Conservation (phyloP, 2,797 vertebrate genomes). For the Gambusia yucatana region DNA sequence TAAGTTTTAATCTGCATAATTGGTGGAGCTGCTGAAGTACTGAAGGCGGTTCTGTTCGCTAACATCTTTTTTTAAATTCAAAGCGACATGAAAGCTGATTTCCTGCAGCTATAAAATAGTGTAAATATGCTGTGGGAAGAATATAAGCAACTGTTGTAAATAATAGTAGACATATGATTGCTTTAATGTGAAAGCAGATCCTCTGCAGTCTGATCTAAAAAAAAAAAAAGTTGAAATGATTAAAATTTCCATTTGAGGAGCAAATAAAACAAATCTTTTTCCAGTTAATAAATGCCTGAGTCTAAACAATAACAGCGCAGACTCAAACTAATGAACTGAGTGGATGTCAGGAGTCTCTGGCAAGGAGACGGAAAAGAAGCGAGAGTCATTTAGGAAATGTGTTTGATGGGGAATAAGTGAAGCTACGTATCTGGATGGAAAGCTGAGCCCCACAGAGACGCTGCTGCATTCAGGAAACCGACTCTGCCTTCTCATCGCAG, state of each 20-base stretch:
- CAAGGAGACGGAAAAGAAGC: not conserved
- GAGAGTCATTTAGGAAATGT: constrained; percentile 5
- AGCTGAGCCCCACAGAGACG: constrained; percentile 15
- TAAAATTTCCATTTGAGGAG: constrained; percentile 1
- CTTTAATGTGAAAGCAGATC: constrained; percentile 2
- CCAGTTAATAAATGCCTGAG: not conserved
- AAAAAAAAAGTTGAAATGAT: not conserved
- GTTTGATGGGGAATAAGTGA: constrained; percentile 5
- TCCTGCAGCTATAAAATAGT: constrained; percentile 4
- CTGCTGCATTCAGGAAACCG: constrained; percentile 38
- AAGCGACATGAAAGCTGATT: not conserved
- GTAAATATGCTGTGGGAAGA: not conserved
- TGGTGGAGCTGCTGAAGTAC: constrained; percentile 3
- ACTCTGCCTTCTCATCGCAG: constrained; percentile 29
- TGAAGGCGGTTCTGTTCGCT: not conserved
- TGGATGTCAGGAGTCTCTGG: not conserved
- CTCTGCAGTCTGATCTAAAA: not conserved
- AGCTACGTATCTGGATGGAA: constrained; percentile 15
- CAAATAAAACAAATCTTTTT: not conserved
- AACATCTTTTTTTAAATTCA: not conserved
- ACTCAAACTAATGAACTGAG: not conserved
- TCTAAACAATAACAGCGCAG: not conserved
- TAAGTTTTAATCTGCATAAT: constrained; percentile 8
- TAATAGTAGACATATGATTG: not conserved
- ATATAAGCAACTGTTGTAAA: not conserved